Base-by-base conservation (phyloP, 2,888 invertebrate genomes). In the Caradrina kadenii region DNA sequence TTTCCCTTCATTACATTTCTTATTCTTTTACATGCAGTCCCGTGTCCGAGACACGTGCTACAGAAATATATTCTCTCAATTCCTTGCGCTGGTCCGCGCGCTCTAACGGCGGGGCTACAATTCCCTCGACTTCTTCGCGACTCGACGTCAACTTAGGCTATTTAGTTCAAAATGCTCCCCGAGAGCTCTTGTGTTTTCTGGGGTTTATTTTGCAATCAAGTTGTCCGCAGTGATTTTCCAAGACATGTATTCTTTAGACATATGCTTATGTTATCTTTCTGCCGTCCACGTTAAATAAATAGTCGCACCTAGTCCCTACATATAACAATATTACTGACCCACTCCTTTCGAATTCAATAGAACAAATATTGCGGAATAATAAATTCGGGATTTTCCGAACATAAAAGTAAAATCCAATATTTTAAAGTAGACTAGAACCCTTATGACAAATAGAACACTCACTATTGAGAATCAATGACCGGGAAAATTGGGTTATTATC, bases 181-280 rank as follows among this genome's bases (percentile, higher is more conserved):
- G 79, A 84, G 86, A 83, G 85, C 85, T 84, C 82, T 85, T 85
- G 81, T 86, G 86, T 87, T 86, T 83, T 82, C 84, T 80, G n/a
- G 80, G 86, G 87, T 86, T 89, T 89, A 88, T 87, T 89, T 87
- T 73, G 84, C 86, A 88, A 90, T 89, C 88, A 88, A 86, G 81
- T 80, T 82, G 82, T 86, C 88, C 83, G 83, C 63, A 69, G 80
- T 73, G 82, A 82, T 81, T 83, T 78, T 66, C 71, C 31, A 50
- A 64, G 53, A 67, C 70, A 42, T 71, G 74, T 74, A 72, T 73
- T 69, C 63, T 58, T 74, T 56, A 66, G 68, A 74, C 69, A 78
- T 80, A 72, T 79, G 62, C 56, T 73, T 68, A 66, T 55, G 45
- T 64, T 76, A 73, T 68, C 61, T 55, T 56, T 58, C 56, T 70